These are phyloP conservation scores for Drosophila bipectinata DNA, from an alignment of 1,140 invertebrate genomes.

Conservation along the genomic window DNA sequence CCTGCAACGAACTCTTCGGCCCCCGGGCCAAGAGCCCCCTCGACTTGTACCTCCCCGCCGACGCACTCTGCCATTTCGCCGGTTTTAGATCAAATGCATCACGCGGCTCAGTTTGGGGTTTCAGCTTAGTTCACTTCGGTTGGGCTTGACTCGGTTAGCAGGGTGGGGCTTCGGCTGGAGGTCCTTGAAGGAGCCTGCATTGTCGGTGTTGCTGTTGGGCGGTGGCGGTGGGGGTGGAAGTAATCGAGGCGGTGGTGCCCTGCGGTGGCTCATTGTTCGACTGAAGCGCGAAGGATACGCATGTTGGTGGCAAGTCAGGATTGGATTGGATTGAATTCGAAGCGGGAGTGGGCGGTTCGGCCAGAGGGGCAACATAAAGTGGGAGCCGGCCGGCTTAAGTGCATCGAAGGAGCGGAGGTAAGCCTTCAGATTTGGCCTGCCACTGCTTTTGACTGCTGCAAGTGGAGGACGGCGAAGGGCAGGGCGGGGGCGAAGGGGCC, in stretches of 20 bases:
- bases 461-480: not conserved
- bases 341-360: not conserved
- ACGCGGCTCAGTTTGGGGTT: constrained; percentile 44
- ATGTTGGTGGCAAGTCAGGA: constrained; percentile 66
- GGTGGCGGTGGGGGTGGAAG: not conserved
- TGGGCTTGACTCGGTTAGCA: not conserved
- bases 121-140: constrained; percentile 18
- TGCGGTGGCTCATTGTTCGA: constrained; percentile 69
- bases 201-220: constrained; percentile 14
- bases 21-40: not conserved
- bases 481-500: not conserved
- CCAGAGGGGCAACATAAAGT: constrained; percentile 30
- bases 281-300: constrained; percentile 63
- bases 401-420: constrained; percentile 7
- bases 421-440: constrained; percentile 37
- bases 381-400: constrained; percentile 18
- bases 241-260: constrained; percentile 35
- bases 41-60: not conserved
- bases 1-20: constrained; percentile 18
- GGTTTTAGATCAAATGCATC: constrained; percentile 73
- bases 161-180: constrained; percentile 1
- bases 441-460: constrained; percentile 51
- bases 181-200: constrained; percentile 31
- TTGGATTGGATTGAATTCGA: constrained; percentile 47
- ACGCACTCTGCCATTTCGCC: constrained; percentile 55